Percentiles rank a stretch among this genome's conserved stretches.
These are phyloP conservation scores for Julus scanicus DNA, from an alignment of 2,888 invertebrate genomes.

Conservation along the genomic window DNA sequence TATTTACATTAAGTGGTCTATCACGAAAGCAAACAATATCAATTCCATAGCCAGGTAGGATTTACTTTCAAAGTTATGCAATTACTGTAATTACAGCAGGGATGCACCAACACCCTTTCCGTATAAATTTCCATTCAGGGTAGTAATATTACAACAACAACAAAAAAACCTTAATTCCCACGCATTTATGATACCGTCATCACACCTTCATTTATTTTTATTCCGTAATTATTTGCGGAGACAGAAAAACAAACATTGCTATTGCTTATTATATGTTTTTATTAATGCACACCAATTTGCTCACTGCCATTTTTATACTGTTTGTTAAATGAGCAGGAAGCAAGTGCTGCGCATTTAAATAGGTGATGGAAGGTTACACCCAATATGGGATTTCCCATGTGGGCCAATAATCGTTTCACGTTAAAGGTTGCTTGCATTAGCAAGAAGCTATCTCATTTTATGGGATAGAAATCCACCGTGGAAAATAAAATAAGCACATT, in stretches of 20 bases:
- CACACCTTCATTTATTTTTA: conserved; percentile 8
- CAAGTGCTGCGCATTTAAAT: not conserved
- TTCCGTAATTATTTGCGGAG: not conserved
- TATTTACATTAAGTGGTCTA: not conserved
- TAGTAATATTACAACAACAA: not conserved
- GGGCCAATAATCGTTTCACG: not conserved
- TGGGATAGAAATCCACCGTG: not conserved
- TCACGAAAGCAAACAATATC: conserved; percentile 4
- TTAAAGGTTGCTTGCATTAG: not conserved
- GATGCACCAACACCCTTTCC: conserved; percentile 24
- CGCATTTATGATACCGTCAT: not conserved
- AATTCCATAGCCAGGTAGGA: not conserved
- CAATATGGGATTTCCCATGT: conserved; percentile 5
- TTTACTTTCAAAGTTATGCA: not conserved
- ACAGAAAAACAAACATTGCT: conserved; percentile 14
- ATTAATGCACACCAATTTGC: conserved; percentile 30
- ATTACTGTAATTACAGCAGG: not conserved
- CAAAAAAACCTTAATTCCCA: not conserved
- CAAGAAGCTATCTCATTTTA: not conserved
- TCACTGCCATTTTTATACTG: not conserved
- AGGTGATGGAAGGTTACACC: conserved; percentile 36
- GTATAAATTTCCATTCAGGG: not conserved
- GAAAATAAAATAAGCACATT: not conserved
- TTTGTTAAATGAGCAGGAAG: conserved; percentile 16
- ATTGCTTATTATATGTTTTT: conserved; percentile 30